Evolutionary conservation across 2,888 invertebrate species (phyloP), one percentile per base, ranked within the genome.

Genomic region (Amphiduros pacificus): DNA sequence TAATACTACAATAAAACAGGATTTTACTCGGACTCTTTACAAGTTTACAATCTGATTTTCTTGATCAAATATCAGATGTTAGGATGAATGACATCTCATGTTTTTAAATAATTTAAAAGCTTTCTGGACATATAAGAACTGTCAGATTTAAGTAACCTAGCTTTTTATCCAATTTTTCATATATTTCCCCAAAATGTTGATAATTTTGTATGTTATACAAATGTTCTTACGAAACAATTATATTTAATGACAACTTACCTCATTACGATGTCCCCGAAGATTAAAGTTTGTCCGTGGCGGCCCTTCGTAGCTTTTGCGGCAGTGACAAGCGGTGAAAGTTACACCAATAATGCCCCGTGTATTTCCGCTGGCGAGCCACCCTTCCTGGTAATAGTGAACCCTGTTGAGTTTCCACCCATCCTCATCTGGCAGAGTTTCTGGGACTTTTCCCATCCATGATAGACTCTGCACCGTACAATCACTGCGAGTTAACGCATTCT

Each of bases 391-490:
- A 84, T 95, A 96, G 86, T 94, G 93, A 77, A 91, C 91, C 74
- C 94, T 88, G 84, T 94, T 94, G 76, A 95, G 85, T 85, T 94
- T 94, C 95, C 95, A 95, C 73, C 93, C 94, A 77, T 87, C 87
- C 84, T 93, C 94, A 90, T 94, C 94, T 44, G 94, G 94, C 75
- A 94, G 87, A 81, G 94, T 93, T 82, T 96, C 95, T 71, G 95
- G 95, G 76, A 95, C 94, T 85, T 95, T 94, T 71, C 95, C 95
- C 96, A 96, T 97, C 96, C 96, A 97, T 77, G 95, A 94, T 81
- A 96, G 87, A 74, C 94, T 93, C 77, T 94, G 86, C 80, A 97
- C 92, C 75, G 92, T 91, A 85, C 94, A 95, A 86, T 96, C 96
- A 86, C 94, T 94, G 86, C 92, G 92, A 74, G 94, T 93, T 83